Conservation (phyloP, 2,888 invertebrate genomes). For the Actias luna region DNA sequence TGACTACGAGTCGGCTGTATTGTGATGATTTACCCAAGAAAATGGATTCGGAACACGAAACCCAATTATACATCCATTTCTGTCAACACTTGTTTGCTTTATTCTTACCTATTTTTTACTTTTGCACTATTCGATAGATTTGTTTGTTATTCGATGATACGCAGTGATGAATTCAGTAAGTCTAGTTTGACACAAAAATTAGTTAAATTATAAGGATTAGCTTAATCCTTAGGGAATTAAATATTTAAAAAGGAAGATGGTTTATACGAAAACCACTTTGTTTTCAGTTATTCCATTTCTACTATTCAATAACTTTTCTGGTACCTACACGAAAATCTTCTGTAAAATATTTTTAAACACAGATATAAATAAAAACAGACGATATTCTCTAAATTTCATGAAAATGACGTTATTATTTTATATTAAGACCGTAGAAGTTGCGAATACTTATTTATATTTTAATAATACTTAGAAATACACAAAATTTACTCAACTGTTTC, state of each 20-base stretch:
- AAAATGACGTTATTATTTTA: too few relatives aligned
- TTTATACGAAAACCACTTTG: background rate
- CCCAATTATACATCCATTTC: constrained; percentile 58
- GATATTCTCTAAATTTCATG: too few relatives aligned
- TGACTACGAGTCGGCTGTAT: constrained; percentile 39
- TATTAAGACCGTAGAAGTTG: too few relatives aligned
- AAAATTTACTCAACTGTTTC: too few relatives aligned
- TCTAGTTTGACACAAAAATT: background rate
- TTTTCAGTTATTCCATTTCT: too few relatives aligned
- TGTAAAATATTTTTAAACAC: too few relatives aligned
- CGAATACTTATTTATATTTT: too few relatives aligned
- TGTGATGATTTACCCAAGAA: constrained; percentile 51
- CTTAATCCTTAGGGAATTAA: background rate
- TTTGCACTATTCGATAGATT: background rate
- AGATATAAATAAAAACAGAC: too few relatives aligned
- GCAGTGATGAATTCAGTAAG: background rate
- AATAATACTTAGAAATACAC: too few relatives aligned
- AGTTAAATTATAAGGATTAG: background rate
- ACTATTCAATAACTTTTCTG: too few relatives aligned
- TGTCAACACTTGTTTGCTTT: constrained; percentile 49
- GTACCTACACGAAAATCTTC: too few relatives aligned
- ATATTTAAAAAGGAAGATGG: background rate
- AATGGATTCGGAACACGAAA: constrained; percentile 58
- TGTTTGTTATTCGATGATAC: background rate
- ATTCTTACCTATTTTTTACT: constrained; percentile 8